Base-by-base conservation (phyloP, 2,888 invertebrate genomes). In the Chrysodeixis includens region DNA sequence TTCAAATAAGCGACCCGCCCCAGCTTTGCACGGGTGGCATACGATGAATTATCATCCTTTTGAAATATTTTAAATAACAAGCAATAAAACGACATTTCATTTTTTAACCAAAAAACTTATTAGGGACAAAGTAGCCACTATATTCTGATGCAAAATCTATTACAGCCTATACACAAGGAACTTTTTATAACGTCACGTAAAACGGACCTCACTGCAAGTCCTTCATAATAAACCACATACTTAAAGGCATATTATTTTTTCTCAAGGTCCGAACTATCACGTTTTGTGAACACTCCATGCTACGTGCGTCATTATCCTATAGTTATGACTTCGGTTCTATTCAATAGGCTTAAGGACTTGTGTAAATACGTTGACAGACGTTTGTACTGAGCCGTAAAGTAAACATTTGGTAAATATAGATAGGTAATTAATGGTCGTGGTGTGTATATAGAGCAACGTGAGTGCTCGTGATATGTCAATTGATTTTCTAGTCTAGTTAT, bases 291-390 rank as follows among this genome's bases (percentile, higher is more conserved):
- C 70, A 67, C 59, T 71, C 67, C 67, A 57, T 35, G 64, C 44
- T 63, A 71, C 46, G 71, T 81, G 77, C 85, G 85, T 85, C 85
- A 85, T 67, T 64, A 60, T 30, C 62, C 49, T 49, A 18, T 18
- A 59, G 35, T 18, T 66, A 46, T 46, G 62, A 55, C 69, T 66
- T 58, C 57, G 66, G 70, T 67, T 76, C 64, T 76, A 71, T 79
- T 85, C 84, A 85, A 81, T 81, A 53, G 65, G 82, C 80, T 82
- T 83, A 84, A 83, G 74, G 77, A 62, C 63, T 58, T 76, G 69
- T 71, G 62, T 68, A 74, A 77, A 78, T 71, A 81, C 69, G 74
- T 54, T 56, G 46, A 30, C 30, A 56, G 55, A 30, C 30, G 0
- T 74, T 46, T 72, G 67, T 72, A 55, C 62, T 56, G n/a, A 26